Percentiles rank a stretch among this genome's conserved stretches.
Conservation (phyloP, 2,113 vertebrate species). For the Mormoops blainvillei region DNA sequence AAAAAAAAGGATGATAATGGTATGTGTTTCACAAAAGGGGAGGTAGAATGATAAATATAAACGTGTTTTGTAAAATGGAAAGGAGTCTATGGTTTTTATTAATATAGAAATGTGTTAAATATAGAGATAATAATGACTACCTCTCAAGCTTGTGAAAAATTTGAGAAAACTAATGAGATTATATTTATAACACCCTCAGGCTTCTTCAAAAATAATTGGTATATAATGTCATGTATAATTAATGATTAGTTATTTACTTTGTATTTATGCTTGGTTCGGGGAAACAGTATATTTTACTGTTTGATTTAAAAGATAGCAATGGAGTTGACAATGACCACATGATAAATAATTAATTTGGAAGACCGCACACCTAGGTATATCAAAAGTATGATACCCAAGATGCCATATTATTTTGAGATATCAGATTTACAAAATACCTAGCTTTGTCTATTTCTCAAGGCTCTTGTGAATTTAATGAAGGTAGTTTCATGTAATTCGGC, state of each 20-base stretch:
- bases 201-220: conserved; percentile 64
- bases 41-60: conserved; percentile 27
- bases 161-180: conserved; percentile 61
- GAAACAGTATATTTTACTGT: conserved; percentile 23
- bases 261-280: conserved; percentile 15
- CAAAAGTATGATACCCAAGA: neutral
- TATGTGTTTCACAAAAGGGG: neutral
- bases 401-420: neutral
- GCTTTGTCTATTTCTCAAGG: neutral
- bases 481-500: neutral
- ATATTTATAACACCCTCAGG: conserved; percentile 45
- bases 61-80: conserved; percentile 18
- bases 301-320: conserved; percentile 28
- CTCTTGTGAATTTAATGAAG: neutral
- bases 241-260: conserved; percentile 45
- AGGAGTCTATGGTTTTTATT: conserved; percentile 14
- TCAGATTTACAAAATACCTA: neutral
- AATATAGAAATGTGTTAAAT: conserved; percentile 48
- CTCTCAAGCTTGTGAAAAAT: conserved; percentile 37
- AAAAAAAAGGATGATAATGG: neutral
- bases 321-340: neutral
- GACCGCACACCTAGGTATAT: neutral
- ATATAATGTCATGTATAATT: conserved; percentile 56
- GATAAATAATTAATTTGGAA: conserved; percentile 30
- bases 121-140: conserved; percentile 53